Base-by-base conservation (phyloP, 2,888 invertebrate genomes). In the Alloplasta piceator region DNA sequence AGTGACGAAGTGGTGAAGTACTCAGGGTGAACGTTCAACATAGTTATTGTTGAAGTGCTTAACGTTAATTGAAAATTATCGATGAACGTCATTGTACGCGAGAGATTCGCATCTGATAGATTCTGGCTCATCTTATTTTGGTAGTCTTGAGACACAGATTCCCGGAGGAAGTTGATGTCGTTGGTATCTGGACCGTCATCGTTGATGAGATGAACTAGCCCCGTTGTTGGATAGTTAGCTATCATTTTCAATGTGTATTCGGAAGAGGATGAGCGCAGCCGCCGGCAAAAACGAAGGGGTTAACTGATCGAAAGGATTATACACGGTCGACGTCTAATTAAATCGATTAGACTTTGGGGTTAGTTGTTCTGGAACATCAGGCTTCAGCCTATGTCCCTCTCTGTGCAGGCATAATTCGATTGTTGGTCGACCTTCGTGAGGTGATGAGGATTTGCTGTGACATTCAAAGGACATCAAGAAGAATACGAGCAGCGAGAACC, bases 341-440 rank as follows among this genome's bases (percentile, higher is more conserved):
- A 89, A 90, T 88, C 89, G 87, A 90, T 90, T 90, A 89, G 89
- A 90, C 89, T 90, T 90, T 90, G 86, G 89, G 86, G 88, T 89
- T 90, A 89, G 91, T 90, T 89, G 89, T 90, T 90, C 89, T 89
- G 89, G 90, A 91, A 90, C 85, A 87, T 79, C 86, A 87, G 80
- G 83, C 83, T 85, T 77, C 82, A 43, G 14, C 52, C 36, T 6
- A 9, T 41, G 56, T 43, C 38, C 61, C 9, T 14, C 52, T 61
- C 14, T 6, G 12, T 50, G 12, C 52, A 12, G 14, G 14, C 14
- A 52, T 52, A 16, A 39, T 52, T 41, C 5, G 39, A 48, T 48
- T 16, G 10, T 56, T 64, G 43, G 66, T 68, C 68, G 64, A 43
- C 55, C 52, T 41, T n/a, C 64, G 64, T 26, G 46, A 76, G 50